Base-by-base conservation (phyloP, 2,888 invertebrate genomes). In the Hirtodrosophila confusa region DNA sequence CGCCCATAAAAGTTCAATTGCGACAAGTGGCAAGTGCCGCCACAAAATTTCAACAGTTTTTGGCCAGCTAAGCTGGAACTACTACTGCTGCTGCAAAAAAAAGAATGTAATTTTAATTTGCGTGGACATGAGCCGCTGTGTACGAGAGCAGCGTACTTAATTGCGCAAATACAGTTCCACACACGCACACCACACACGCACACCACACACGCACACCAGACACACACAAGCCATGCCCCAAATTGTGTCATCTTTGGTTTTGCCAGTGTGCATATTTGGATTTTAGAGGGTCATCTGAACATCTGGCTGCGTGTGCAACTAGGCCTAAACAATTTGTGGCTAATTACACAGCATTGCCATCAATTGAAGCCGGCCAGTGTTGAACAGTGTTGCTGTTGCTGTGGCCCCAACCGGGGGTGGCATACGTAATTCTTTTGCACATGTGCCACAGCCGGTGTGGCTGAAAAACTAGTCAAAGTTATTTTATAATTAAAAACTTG, bases 171-270 rank as follows among this genome's bases (percentile, higher is more conserved):
- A 63, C 69, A 75, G 60, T 69, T 69, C 65, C 62, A 35, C 65
- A 75, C 45, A 75, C 54, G 61, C 53, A 41, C 33, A 27, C 35
- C 6, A 29, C 24, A 48, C 35, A 50, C 24, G 48, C 37, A 24
- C 56, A 27, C 24, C 35, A 12, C 53, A 24, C 36, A 29, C 31
- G n/a, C 41, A 33, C 45, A 49, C 43, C 45, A 45, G 40, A 45
- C 50, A 60, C 35, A 45, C 31, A 44, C 54, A 31, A 35, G 44
- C 55, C 58, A 44, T 58, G 70, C 63, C 64, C 69, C 69, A 60
- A 82, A 78, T 86, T 85, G 88, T 88, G 88, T 86, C 86, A 87
- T 88, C 84, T 84, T 84, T 88, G 88, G 88, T 88, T 84, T 87
- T 70, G 67, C 57, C 62, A 67, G 66, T 77, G 85, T 75, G 78